These are phyloP conservation scores for Myripristis jacobus DNA, from an alignment of 2,797 vertebrate species.

Conservation along the genomic window DNA sequence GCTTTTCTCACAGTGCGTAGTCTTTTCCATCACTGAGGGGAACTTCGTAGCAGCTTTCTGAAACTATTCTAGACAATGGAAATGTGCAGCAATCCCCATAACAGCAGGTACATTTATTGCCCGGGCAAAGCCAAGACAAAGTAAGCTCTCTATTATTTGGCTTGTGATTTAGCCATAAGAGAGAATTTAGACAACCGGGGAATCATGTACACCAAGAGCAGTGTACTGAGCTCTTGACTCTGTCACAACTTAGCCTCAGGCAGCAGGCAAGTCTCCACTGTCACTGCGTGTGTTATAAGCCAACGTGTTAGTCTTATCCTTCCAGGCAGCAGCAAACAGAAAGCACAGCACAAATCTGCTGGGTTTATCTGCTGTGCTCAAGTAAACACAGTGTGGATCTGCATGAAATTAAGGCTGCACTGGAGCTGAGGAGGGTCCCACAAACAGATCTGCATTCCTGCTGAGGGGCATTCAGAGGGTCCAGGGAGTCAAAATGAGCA, in stretches of 20 bases:
- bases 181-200: background rate
- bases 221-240: conserved; percentile 19
- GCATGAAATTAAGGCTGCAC: background rate
- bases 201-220: background rate
- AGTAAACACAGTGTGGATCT: background rate
- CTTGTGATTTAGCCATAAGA: background rate
- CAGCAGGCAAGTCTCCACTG: conserved; percentile 32
- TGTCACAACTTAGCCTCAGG: conserved; percentile 42
- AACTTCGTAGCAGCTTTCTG: background rate
- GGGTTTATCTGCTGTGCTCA: background rate
- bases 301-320: conserved; percentile 16
- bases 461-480: too few relatives aligned
- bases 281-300: conserved; percentile 29
- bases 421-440: background rate
- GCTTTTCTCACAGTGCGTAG: conserved; percentile 8
- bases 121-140: too few relatives aligned
- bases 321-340: background rate
- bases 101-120: too few relatives aligned
- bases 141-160: background rate
- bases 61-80: background rate
- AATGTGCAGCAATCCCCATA: background rate
- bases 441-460: too few relatives aligned
- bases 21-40: background rate
- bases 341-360: conserved; percentile 12
- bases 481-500: too few relatives aligned